Percentiles rank a stretch among this genome's conserved stretches.
phyloP scores from a whole-genome alignment of 2,888 invertebrate species.

The Nebria salina region DNA sequence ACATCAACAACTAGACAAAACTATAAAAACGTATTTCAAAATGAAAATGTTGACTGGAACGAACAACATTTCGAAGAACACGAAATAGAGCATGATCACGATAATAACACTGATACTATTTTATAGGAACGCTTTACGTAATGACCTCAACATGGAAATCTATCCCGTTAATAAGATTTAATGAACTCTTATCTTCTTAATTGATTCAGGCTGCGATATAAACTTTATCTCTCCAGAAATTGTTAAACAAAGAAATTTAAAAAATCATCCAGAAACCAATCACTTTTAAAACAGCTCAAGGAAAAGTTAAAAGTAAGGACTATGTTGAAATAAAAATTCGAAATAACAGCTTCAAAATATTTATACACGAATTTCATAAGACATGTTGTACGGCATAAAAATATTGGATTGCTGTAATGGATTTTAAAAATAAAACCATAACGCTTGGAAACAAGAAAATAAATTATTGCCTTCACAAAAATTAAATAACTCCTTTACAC shows the following conservation, averaged over 20 bases:
- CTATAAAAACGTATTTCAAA: background rate
- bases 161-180: too few relatives aligned
- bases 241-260: conserved; percentile 17
- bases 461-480: too few relatives aligned
- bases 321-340: conserved; percentile 11
- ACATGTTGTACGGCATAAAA: conserved; percentile 16
- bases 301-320: background rate
- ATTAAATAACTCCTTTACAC: too few relatives aligned
- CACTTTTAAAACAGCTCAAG: too few relatives aligned
- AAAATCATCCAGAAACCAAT: background rate
- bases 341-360: background rate
- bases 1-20: background rate
- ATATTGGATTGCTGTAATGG: background rate
- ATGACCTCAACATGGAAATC: conserved; percentile 9
- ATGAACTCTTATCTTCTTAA: background rate
- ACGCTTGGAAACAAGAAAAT: too few relatives aligned
- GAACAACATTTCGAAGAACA: too few relatives aligned
- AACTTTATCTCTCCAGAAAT: conserved; percentile 6
- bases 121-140: conserved; percentile 7
- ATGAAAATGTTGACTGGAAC: too few relatives aligned
- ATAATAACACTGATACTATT: background rate
- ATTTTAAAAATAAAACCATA: too few relatives aligned
- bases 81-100: too few relatives aligned
- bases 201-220: conserved; percentile 22
- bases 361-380: conserved; percentile 20